Evolutionary conservation across 53 echinoderm and acorn worm genomes (phyloP), one percentile per base, ranked within the genome.

Genomic region (Mesocentrotus franciscanus): DNA sequence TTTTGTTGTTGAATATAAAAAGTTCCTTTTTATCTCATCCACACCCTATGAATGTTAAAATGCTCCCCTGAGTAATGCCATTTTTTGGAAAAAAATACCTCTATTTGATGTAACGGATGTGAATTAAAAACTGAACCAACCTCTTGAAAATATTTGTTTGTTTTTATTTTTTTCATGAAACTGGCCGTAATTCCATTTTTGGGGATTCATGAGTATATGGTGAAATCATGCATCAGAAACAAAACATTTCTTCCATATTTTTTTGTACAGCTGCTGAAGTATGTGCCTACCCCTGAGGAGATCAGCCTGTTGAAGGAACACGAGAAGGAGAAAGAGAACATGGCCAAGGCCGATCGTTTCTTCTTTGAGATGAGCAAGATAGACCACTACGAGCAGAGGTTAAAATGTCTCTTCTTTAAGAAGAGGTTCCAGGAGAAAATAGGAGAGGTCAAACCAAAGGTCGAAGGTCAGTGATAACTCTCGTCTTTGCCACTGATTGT

Each of bases 401-500:
- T 99, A 94, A 97, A 99, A 90, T 97, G 98, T 91, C 97, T 99
- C 3, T 98, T 97, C 95, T 98, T 95, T 96, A 99, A 99, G 95
- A 99, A 99, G 97, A 97, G 98, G 89, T 99, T 99, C 93, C 98
- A 97, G 85, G 99, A 99, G 96, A 97, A 98, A 72, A 97, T 97
- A 94, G 94, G 93, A 30, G 99, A 99, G 90, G 96, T 97, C 95
- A 99, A 97, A 85, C 99, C 99, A 83, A 99, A 99, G 96, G 98
- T 97, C 72, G 99, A 99, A 95, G 98, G 98, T 98, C 92, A 97
- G 97, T 70, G 5, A 17, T 75, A 29, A 32, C 12, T 29, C 32
- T 30, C 32, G 0, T 1, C 8, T 30, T 76, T 26, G 7, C n/a
- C 26, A 71, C 27, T 26, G 26, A 71, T 61, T 61, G 13, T 61